Evolutionary conservation across 2,888 invertebrate species (phyloP).

Genomic region (Mechanitis messenoides): DNA sequence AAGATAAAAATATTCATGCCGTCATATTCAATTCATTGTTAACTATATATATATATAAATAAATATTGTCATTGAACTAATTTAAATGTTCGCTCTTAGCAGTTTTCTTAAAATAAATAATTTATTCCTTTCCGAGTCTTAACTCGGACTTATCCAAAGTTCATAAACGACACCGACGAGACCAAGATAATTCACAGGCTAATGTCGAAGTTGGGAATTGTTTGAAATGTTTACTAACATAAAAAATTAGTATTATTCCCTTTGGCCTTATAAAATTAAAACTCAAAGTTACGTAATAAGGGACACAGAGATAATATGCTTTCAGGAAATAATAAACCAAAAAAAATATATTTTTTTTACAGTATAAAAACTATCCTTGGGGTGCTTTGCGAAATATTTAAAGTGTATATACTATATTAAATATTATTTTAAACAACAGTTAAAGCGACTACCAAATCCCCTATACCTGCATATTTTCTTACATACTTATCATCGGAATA

Average conservation of each 20-base stretch:
- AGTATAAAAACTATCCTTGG: no score
- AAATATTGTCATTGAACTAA: no score
- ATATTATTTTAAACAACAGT: no score
- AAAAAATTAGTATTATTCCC: constrained; percentile 56
- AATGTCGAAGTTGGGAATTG: constrained; percentile 70
- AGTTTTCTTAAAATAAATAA: constrained; percentile 39
- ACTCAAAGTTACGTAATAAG: constrained; percentile 38
- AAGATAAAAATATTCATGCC: no score
- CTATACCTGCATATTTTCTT: no score
- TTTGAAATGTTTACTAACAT: constrained; percentile 63
- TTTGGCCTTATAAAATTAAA: constrained; percentile 43
- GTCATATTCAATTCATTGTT: no score
- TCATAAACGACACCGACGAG: constrained; percentile 71
- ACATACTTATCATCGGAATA: no score
- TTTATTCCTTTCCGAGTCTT: constrained; percentile 46
- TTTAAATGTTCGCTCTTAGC: constrained; percentile 33
- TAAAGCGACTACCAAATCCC: no score
- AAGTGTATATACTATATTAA: no score
- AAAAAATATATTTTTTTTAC: constrained; percentile 1
- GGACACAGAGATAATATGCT: background rate
- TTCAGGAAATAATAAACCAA: constrained; percentile 7
- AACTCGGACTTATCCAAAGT: constrained; percentile 43
- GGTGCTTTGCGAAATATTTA: no score
- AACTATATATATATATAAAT: no score
- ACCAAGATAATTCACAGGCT: constrained; percentile 71